phyloP scores from a whole-genome alignment of 1,140 invertebrate species.

The Metaphire vulgaris region DNA sequence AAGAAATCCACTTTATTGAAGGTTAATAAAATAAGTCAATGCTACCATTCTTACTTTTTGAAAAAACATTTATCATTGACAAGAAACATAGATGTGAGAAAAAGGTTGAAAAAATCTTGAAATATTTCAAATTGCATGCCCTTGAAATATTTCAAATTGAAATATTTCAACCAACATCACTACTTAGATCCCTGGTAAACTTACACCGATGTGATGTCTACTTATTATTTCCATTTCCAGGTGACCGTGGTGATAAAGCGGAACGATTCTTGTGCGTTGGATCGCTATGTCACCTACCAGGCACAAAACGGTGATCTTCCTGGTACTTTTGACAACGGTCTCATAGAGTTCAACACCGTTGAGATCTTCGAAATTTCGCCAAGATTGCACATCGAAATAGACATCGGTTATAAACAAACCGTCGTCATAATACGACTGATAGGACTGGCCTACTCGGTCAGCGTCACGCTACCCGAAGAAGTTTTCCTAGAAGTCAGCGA shows the following conservation, averaged over 20 bases:
- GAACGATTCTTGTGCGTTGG: conserved; percentile 51
- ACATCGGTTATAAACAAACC: conserved; percentile 54
- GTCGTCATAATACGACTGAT: conserved; percentile 54
- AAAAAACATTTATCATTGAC: too few species aligned
- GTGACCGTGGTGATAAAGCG: conserved; percentile 57
- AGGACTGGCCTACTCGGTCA: conserved; percentile 56
- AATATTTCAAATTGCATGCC: too few species aligned
- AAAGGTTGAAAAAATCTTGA: too few species aligned
- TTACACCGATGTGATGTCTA: too few species aligned
- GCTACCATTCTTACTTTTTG: too few species aligned
- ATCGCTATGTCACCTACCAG: conserved; percentile 37
- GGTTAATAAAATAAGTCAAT: too few species aligned
- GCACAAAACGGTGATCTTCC: conserved; percentile 34
- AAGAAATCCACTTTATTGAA: too few species aligned
- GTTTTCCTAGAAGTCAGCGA: conserved; percentile 37
- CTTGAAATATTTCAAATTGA: too few species aligned
- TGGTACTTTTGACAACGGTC: conserved; percentile 41
- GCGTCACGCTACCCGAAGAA: conserved; percentile 54
- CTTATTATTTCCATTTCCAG: too few species aligned
- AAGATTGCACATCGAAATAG: conserved; percentile 54
- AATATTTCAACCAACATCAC: too few species aligned
- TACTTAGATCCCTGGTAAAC: too few species aligned
- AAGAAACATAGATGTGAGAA: too few species aligned
- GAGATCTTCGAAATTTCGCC: conserved; percentile 38
- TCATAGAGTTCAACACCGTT: conserved; percentile 34